Evolutionary conservation across 1,140 invertebrate species (phyloP).

Genomic region (Artemia franciscana): DNA sequence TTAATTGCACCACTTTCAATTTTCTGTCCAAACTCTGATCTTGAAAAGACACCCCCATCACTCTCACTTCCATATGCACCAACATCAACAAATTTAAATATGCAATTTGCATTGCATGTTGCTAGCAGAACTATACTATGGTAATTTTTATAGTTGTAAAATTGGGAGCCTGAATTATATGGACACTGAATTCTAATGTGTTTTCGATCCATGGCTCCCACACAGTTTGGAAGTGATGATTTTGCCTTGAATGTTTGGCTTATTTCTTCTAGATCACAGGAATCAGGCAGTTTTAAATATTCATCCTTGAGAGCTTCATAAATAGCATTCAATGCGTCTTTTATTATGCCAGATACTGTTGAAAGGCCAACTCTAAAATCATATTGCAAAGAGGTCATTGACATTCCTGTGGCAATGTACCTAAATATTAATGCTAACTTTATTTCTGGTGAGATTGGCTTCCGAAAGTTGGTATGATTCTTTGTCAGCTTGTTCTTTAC

Average conservation of each 20-base stretch:
- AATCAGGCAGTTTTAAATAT: slow-evolving; percentile 11
- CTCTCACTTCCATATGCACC: slow-evolving; percentile 20
- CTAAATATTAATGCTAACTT: slow-evolving; percentile 1
- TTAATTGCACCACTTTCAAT: slow-evolving; percentile 15
- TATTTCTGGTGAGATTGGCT: slow-evolving; percentile 6
- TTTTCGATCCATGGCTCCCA: slow-evolving; percentile 20
- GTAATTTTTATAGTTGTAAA: slow-evolving; percentile 21
- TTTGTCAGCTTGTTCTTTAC: slow-evolving; percentile 2
- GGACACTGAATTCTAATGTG: slow-evolving; percentile 16
- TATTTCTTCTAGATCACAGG: slow-evolving; percentile 11
- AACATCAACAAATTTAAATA: slow-evolving; percentile 21
- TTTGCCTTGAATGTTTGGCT: slow-evolving; percentile 17
- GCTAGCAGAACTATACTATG: slow-evolving; percentile 21
- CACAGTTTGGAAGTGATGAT: slow-evolving; percentile 25
- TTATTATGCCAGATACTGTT: slow-evolving; percentile 1
- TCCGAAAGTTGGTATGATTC: slow-evolving; percentile 1
- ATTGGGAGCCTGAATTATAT: slow-evolving; percentile 17
- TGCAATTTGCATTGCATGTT: slow-evolving; percentile 20
- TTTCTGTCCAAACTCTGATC: slow-evolving; percentile 14
- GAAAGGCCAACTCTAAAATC: slow-evolving; percentile 1
- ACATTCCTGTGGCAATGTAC: slow-evolving; percentile 4
- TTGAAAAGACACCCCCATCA: slow-evolving; percentile 19
- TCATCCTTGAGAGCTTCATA: slow-evolving; percentile 7
- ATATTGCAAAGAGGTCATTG: slow-evolving; percentile 1
- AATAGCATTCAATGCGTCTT: slow-evolving; percentile 1